Evolutionary conservation across 2,888 invertebrate species (phyloP).

Genomic region (Autographa pulchrina): DNA sequence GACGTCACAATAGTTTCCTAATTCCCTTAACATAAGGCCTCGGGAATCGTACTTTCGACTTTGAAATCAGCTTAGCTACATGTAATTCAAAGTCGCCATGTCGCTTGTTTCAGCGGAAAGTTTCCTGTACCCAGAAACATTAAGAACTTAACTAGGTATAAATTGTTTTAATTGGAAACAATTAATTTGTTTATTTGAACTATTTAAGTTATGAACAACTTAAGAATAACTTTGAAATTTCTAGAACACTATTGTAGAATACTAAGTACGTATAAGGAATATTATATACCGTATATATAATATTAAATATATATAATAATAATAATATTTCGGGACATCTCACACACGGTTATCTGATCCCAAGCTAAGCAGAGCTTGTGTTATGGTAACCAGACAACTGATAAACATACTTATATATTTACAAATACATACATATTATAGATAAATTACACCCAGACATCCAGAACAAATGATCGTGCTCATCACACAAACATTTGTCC

Average conservation of each 20-base stretch:
- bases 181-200: conserved; percentile 3
- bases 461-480: too few species aligned
- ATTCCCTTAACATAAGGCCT: conserved; percentile 25
- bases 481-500: too few species aligned
- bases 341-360: too few species aligned
- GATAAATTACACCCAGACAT: too few species aligned
- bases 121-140: not conserved
- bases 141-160: not conserved
- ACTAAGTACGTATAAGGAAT: too few species aligned
- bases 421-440: too few species aligned
- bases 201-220: not conserved
- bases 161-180: conserved; percentile 1
- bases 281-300: too few species aligned
- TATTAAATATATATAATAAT: too few species aligned
- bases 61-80: conserved; percentile 51
- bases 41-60: conserved; percentile 29
- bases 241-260: not conserved
- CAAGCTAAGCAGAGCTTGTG: too few species aligned
- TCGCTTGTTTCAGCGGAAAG: conserved; percentile 19
- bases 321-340: too few species aligned
- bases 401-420: too few species aligned
- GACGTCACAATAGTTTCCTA: conserved; percentile 27
- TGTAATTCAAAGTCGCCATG: conserved; percentile 29
- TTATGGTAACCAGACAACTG: too few species aligned
- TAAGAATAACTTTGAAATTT: not conserved